Evolutionary conservation across 2,888 invertebrate genomes (phyloP).

Genomic region (Meteorus cinctellus): DNA sequence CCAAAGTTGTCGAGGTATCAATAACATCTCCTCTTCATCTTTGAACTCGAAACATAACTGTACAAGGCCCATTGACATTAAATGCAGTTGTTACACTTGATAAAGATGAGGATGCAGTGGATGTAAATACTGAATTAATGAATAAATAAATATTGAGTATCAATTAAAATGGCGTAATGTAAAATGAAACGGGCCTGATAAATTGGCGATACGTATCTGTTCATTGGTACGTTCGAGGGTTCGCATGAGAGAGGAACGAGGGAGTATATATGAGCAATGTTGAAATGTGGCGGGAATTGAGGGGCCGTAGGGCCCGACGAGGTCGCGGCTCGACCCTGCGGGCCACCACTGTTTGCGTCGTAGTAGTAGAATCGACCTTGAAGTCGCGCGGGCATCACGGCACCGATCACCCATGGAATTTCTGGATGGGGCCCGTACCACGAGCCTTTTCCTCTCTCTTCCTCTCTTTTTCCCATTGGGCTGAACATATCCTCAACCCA

Average conservation of each 20-base stretch:
- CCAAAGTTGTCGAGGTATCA: too few relatives aligned
- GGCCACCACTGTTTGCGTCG: constrained; percentile 64
- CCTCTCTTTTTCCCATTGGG: constrained; percentile 41
- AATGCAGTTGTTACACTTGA: too few relatives aligned
- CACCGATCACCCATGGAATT: constrained; percentile 72
- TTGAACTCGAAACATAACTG: too few relatives aligned
- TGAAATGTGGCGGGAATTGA: constrained; percentile 43
- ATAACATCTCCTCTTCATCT: too few relatives aligned
- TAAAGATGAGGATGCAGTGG: neutral
- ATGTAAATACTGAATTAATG: neutral
- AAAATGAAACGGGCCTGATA: constrained; percentile 37
- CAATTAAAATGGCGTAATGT: neutral
- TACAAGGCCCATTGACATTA: too few relatives aligned
- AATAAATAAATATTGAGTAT: neutral
- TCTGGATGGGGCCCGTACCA: constrained; percentile 63
- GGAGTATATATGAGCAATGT: constrained; percentile 36
- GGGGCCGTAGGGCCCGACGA: constrained; percentile 67
- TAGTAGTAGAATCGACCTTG: constrained; percentile 73
- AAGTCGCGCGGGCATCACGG: constrained; percentile 68
- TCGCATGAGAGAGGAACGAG: constrained; percentile 48
- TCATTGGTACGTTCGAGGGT: constrained; percentile 49
- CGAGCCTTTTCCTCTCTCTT: constrained; percentile 49
- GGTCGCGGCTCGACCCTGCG: constrained; percentile 71
- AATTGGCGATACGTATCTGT: constrained; percentile 48
- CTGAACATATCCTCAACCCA: constrained; percentile 41